A percentile compares a stretch with the other conserved stretches of the same genome.
Evolutionary conservation across 2,113 vertebrate genomes (phyloP).

Genomic region (Melanotaenia duboulayi): DNA sequence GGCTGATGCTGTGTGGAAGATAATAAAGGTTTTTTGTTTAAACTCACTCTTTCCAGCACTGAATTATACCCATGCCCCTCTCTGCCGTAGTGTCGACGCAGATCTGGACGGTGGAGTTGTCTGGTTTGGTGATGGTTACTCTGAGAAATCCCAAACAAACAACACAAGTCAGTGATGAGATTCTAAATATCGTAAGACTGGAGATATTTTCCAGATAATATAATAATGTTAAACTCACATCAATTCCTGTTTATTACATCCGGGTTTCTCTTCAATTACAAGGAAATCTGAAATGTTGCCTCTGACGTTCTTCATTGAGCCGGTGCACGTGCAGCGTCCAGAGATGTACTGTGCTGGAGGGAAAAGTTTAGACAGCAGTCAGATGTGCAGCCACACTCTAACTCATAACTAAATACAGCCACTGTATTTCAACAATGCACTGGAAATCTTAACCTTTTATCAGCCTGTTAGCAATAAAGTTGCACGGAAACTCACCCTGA

Average conservation of each 20-base stretch:
- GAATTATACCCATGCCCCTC: slow-evolving; percentile 50
- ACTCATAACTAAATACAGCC: too few relatives aligned
- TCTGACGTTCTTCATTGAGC: slow-evolving; percentile 3
- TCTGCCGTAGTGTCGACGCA: slow-evolving; percentile 61
- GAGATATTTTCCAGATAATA: too few relatives aligned
- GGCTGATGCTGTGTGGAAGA: too few relatives aligned
- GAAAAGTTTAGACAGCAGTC: not conserved
- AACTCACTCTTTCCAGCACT: slow-evolving; percentile 79
- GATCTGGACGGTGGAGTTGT: not conserved
- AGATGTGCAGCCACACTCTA: not conserved
- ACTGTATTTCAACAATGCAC: not conserved
- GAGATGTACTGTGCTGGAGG: slow-evolving; percentile 55
- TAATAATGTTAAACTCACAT: slow-evolving; percentile 67
- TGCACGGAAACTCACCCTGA: slow-evolving; percentile 45
- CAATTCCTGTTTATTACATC: slow-evolving; percentile 66
- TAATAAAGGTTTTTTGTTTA: not conserved
- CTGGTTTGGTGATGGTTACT: slow-evolving; percentile 45
- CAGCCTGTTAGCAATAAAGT: not conserved
- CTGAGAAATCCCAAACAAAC: slow-evolving; percentile 51
- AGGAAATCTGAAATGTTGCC: slow-evolving; percentile 69
- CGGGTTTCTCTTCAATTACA: slow-evolving; percentile 50
- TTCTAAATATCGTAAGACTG: too few relatives aligned
- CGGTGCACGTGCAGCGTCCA: slow-evolving; percentile 66
- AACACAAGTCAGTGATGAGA: too few relatives aligned
- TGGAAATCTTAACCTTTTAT: not conserved